These are phyloP conservation scores for Drosophila teissieri DNA, from an alignment of 1,140 invertebrate genomes.

Conservation along the genomic window DNA sequence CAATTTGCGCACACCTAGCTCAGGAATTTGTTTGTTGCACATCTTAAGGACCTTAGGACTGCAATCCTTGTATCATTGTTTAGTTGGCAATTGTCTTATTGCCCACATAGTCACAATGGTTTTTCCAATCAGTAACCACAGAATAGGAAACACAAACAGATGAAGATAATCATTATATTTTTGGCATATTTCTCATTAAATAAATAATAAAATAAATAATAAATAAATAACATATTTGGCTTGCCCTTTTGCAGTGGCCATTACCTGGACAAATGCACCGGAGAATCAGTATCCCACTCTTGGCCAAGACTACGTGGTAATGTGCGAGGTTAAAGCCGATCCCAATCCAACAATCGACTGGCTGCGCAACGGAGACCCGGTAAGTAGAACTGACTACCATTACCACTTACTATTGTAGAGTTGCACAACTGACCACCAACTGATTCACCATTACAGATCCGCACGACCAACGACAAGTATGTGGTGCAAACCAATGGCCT, in stretches of 20 bases:
- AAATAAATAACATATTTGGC: too few relatives aligned
- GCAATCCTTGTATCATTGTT: not conserved
- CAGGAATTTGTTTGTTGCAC: slow-evolving; percentile 27
- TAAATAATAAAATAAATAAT: too few relatives aligned
- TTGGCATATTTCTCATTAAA: too few relatives aligned
- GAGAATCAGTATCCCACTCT: slow-evolving; percentile 92
- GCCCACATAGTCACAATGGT: not conserved
- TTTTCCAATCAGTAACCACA: too few relatives aligned
- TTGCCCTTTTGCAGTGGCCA: slow-evolving; percentile 87
- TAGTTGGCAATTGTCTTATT: not conserved
- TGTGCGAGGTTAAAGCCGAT: slow-evolving; percentile 93
- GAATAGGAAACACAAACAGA: too few relatives aligned
- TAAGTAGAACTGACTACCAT: slow-evolving; percentile 68
- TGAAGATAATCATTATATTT: too few relatives aligned
- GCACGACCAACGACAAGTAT: slow-evolving; percentile 88
- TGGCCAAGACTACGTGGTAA: slow-evolving; percentile 90
- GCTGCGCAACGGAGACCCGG: slow-evolving; percentile 90
- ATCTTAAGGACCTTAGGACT: not conserved
- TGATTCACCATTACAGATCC: slow-evolving; percentile 80
- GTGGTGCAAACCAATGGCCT: slow-evolving; percentile 91
- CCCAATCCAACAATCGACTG: slow-evolving; percentile 93
- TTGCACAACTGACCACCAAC: not conserved
- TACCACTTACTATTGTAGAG: too few relatives aligned
- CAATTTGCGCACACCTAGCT: slow-evolving; percentile 42
- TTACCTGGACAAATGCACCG: slow-evolving; percentile 94